Base-by-base conservation (phyloP, 2,888 invertebrate species). In the Sminthurinus aureus region DNA sequence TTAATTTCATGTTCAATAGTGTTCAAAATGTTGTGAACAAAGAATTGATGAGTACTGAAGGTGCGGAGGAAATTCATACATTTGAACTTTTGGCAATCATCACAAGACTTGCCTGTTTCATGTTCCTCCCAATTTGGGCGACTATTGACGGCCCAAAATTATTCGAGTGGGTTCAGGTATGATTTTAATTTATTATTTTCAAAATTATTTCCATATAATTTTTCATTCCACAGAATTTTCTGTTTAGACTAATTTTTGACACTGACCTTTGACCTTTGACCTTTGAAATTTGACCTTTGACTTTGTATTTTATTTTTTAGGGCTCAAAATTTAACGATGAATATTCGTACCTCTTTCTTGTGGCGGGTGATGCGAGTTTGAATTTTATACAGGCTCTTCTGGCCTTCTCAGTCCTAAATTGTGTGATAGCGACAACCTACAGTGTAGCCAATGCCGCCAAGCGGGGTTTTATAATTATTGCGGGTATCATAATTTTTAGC, bases 1-100 rank as follows among this genome's bases (percentile, higher is more conserved):
- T n/a, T n/a, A n/a, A n/a, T n/a, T n/a, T n/a, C n/a, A n/a, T 97
- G 91, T 96, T 97, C 83, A 97, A 98, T 89, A 95, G 97, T 18
- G 91, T 98, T 88, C 97, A 98, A 91, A 98, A 98, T 91, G 96
- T 98, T 88, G 97, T 95, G 91, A 97, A 98, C 0, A 98, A 98
- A 92, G 97, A 98, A 93, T 97, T 96, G 90, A 67, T 85, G 20
- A 77, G 81, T 22, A 69, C 15, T 8, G 50, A 51, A 8, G 11
- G 58, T 1, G n/a, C n/a, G n/a, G n/a, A n/a, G n/a, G n/a, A n/a
- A n/a, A 76, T 77, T 38, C 77, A 77, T 20, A 69, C n/a, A 3
- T 77, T 77, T 77, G 12, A 77, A 77, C 64, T 81, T 2, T 22
- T 66, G 0, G 50, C 74, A 88, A 91, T 96, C 85, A 92, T 98